Base-by-base conservation (phyloP, 1,140 invertebrate genomes). In the Ericerus pela region DNA sequence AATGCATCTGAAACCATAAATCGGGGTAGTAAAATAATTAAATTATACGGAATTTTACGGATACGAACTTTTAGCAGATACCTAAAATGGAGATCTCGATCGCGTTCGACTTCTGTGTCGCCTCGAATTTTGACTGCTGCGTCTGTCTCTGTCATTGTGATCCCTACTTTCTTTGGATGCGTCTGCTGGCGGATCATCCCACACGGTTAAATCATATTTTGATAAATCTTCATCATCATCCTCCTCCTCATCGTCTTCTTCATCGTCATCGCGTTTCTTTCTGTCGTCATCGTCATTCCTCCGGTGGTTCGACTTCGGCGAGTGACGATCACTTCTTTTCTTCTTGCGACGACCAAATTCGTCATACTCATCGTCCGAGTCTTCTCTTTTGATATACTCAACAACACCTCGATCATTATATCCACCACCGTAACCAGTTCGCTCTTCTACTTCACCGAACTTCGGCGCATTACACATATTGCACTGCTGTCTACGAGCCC, bases 381-480 rank as follows among this genome's bases (percentile, higher is more conserved):
- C 89, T 57, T 81, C 75, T 52, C 88, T 74, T 64, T 91, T 80
- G 61, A 90, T 88, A 64, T 96, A 96, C 66, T 96, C 92, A 8
- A 96, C 89, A 2, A 87, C 79, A 31, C 88, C 89, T 57, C 92
- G 76, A 65, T 96, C 92, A 74, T 96, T 96, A 66, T 93, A 96
- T 38, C 87, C 87, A 53, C 88, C 87, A 16, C 87, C 72, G 64
- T 69, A 67, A 63, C 75, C 76, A 27, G 73, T 73, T 55, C 84
- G 70, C 66, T 82, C 80, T 69, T 87, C 82, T 43, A 92, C 80
- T 71, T 95, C 91, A 2, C 86, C 86, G 70, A 91, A 90, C 72
- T 97, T 98, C 1, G 94, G 92, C 1, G 94, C 88, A 75, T 98
- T 98, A 71, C 96, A 99, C 76, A 99, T 89, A 70, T 99, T 99